These are phyloP conservation scores for Oreocharis arfaki DNA, from an alignment of 2,113 vertebrate species.

Conservation along the genomic window DNA sequence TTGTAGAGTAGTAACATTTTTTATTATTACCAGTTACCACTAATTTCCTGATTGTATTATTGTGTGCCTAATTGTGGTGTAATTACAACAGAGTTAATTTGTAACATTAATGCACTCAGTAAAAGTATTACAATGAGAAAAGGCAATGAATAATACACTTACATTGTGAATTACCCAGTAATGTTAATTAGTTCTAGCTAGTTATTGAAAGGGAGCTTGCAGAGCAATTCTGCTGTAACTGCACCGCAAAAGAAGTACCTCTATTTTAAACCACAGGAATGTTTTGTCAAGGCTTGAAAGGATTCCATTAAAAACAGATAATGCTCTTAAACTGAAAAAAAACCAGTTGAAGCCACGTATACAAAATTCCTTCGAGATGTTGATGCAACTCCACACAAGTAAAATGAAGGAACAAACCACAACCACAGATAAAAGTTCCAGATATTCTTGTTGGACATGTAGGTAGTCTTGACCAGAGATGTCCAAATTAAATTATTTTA, in stretches of 20 bases:
- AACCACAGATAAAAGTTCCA: not conserved
- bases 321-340: not conserved
- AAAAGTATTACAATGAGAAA: not conserved
- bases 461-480: not conserved
- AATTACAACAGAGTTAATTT: slow-evolving; percentile 25
- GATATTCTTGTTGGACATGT: not conserved
- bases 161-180: not conserved
- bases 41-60: not conserved
- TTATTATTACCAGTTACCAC: not conserved
- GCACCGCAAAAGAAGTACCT: not conserved
- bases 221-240: not conserved
- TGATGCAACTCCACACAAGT: not conserved
- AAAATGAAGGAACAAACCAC: not conserved
- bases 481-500: not conserved
- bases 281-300: not conserved
- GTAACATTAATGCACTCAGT: not conserved
- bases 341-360: not conserved
- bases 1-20: not conserved
- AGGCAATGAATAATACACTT: not conserved
- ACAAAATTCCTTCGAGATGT: not conserved
- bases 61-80: not conserved
- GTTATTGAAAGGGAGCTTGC: not conserved
- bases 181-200: slow-evolving; percentile 18
- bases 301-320: not conserved
- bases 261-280: not conserved